phyloP scores from a whole-genome alignment of 2,888 invertebrate species.

The Epirrita christyi region DNA sequence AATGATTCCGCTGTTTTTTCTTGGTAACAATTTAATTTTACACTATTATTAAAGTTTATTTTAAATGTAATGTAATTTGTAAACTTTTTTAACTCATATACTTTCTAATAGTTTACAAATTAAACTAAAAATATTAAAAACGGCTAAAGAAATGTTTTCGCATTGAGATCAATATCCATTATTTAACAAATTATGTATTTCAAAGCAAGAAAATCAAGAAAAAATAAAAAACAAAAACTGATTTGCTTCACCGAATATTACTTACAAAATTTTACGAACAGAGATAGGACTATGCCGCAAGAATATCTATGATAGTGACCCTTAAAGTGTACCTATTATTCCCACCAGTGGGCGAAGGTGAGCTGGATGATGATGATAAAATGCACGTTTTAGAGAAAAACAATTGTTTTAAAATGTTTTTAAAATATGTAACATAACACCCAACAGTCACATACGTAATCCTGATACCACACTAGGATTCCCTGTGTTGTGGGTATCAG shows the following conservation, averaged over 20 bases:
- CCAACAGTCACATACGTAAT: no score
- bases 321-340: no score
- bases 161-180: conserved; percentile 19
- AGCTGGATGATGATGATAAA: no score
- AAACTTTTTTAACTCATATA: background rate
- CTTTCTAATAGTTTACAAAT: background rate
- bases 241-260: background rate
- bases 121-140: background rate
- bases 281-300: no score
- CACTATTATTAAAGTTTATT: background rate
- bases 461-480: no score
- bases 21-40: background rate
- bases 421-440: no score
- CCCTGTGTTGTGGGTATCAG: no score
- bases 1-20: background rate
- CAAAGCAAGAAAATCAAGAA: conserved; percentile 10
- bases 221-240: conserved; percentile 11
- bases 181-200: conserved; percentile 1
- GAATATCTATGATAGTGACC: no score
- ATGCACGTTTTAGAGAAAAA: no score
- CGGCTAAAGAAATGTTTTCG: background rate
- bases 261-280: background rate
- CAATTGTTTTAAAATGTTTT: no score
- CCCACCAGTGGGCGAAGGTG: no score
- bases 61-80: background rate